Base-by-base conservation (phyloP, 2,888 invertebrate genomes). In the Drosophila recens region DNA sequence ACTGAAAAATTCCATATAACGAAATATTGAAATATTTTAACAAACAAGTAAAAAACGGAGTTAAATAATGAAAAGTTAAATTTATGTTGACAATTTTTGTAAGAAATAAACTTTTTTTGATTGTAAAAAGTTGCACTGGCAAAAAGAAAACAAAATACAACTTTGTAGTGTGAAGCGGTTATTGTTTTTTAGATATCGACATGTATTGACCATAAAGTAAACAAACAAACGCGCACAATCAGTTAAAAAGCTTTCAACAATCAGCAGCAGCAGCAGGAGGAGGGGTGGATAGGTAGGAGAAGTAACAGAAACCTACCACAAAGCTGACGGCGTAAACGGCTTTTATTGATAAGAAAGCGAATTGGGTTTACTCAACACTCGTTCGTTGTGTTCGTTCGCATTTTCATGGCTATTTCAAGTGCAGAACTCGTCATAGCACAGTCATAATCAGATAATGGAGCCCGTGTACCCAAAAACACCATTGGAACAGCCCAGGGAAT, bases 341-440 rank as follows among this genome's bases (percentile, higher is more conserved):
- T 72, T 87, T 78, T 34, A 62, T 70, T 83, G 83, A 83, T 83
- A 84, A 89, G 73, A 38, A 36, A 49, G 38, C n/a, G 54, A 8
- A 72, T 56, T 63, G 74, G 63, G 43, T 17, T 27, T 6, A 27
- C 30, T 15, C 30, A 30, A 8, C 30, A 30, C 20, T 43, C 52
- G 62, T 58, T 42, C 20, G 15, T 27, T 15, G 34, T 36, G 13
- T 13, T 13, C 23, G 34, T 15, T 34, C 13, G 17, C 34, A 20
- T 34, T 49, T 75, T 63, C 36, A 61, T 34, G 57, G 59, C 34
- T 63, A 57, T 45, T 67, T 56, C 40, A 38, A 38, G 52, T 40
- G 76, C 15, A 57, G 57, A 62, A 75, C 69, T 75, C 45, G 80
- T 75, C 75, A 73, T 13, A 38, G 30, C 40, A 57, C 62, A 56